Evolutionary conservation across 2,797 vertebrate species (phyloP).

Genomic region (Danio kyathit): DNA sequence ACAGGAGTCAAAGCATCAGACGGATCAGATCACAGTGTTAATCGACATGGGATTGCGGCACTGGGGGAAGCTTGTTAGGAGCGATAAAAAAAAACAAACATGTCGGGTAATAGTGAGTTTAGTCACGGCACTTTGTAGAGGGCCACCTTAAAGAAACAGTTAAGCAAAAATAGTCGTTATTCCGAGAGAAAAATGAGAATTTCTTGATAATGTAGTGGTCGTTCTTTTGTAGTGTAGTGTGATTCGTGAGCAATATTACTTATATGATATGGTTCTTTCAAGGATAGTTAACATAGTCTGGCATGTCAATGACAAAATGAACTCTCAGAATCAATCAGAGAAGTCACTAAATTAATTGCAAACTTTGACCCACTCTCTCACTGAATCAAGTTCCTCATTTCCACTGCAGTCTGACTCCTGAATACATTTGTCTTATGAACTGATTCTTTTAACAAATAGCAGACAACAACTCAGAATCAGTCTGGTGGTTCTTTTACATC

Average conservation of each 20-base stretch:
- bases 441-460: too few species aligned
- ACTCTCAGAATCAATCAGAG: too few species aligned
- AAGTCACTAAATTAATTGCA: too few species aligned
- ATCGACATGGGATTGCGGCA: constrained; percentile 20
- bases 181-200: not conserved
- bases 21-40: constrained; percentile 21
- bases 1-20: constrained; percentile 42
- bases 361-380: too few species aligned
- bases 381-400: too few species aligned
- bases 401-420: too few species aligned
- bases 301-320: too few species aligned
- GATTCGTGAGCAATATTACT: not conserved
- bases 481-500: too few species aligned
- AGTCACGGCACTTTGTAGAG: not conserved
- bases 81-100: not conserved
- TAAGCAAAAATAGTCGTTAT: too few species aligned
- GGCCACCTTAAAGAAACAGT: not conserved
- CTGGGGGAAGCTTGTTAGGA: constrained; percentile 23
- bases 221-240: not conserved
- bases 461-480: too few species aligned
- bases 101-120: constrained; percentile 2
- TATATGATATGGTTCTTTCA: not conserved
- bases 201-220: not conserved
- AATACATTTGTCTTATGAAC: too few species aligned
- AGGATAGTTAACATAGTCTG: not conserved